These are phyloP conservation scores for Opisthograptis luteolata DNA, from an alignment of 2,888 invertebrate species.

Conservation along the genomic window DNA sequence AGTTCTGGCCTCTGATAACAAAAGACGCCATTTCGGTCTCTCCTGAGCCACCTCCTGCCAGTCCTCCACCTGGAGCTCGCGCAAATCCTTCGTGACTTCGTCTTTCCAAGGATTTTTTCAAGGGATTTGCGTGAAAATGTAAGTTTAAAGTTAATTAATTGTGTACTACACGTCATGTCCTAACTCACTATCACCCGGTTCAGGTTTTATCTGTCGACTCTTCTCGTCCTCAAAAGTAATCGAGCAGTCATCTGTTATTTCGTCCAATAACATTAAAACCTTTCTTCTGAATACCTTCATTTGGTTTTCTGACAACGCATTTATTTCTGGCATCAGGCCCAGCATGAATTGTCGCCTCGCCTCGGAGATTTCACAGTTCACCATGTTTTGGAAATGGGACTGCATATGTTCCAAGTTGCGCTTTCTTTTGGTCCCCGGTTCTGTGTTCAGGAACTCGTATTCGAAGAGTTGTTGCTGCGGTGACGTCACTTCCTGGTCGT, in stretches of 20 bases:
- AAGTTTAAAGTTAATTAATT: no score
- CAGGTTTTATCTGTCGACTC: conserved; percentile 5
- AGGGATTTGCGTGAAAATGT: no score
- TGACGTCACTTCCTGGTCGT: conserved; percentile 26
- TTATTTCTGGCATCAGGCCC: conserved; percentile 53
- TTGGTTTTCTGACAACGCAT: conserved; percentile 49
- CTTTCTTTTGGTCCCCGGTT: conserved; percentile 23
- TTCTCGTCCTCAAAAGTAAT: conserved; percentile 26
- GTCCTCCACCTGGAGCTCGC: no score
- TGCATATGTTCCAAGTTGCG: conserved; percentile 23
- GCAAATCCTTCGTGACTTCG: no score
- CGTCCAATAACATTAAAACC: conserved; percentile 49
- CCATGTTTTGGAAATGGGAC: conserved; percentile 12
- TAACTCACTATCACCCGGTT: no score
- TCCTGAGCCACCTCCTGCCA: no score
- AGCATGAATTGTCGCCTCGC: conserved; percentile 41
- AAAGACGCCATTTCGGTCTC: no score
- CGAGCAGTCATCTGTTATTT: conserved; percentile 39
- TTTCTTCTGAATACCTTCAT: conserved; percentile 55
- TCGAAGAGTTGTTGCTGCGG: conserved; percentile 31
- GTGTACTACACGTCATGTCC: no score
- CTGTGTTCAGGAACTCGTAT: conserved; percentile 27
- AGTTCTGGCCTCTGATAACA: no score
- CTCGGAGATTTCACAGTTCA: conserved; percentile 39
- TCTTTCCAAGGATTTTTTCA: no score